These are phyloP conservation scores for Acrobasis consociella DNA, from an alignment of 2,888 invertebrate genomes.

Conservation along the genomic window DNA sequence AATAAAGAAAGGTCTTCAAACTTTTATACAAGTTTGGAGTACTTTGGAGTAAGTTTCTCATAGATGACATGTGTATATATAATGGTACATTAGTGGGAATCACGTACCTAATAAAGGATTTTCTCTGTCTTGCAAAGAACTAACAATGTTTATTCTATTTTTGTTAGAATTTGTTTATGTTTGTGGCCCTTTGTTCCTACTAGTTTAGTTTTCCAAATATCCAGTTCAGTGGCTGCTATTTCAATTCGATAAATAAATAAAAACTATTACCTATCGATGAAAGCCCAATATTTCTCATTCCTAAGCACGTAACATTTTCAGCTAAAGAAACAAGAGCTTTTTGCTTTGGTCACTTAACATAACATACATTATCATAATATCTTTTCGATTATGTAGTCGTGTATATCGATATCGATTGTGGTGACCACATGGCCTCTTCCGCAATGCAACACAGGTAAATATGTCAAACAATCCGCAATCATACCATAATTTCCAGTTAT, in stretches of 20 bases:
- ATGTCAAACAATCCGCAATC: not conserved
- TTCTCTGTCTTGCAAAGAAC: too few relatives aligned
- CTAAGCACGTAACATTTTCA: too few relatives aligned
- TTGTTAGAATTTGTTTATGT: too few relatives aligned
- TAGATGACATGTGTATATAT: not conserved
- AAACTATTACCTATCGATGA: too few relatives aligned
- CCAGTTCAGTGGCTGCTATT: too few relatives aligned
- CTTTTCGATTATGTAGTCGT: not conserved
- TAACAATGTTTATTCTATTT: too few relatives aligned
- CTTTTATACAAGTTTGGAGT: not conserved
- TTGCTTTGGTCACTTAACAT: too few relatives aligned
- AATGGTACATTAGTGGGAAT: not conserved
- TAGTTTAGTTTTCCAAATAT: too few relatives aligned
- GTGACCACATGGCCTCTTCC: not conserved
- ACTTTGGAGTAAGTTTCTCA: constrained; percentile 1
- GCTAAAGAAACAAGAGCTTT: too few relatives aligned
- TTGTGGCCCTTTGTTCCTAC: too few relatives aligned
- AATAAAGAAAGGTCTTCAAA: constrained; percentile 2
- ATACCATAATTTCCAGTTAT: not conserved
- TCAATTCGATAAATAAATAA: too few relatives aligned
- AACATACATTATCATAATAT: not conserved
- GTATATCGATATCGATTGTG: not conserved
- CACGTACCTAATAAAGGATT: not conserved
- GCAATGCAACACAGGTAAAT: not conserved
- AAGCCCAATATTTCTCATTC: too few relatives aligned